Percentiles rank a stretch among this genome's conserved stretches.
phyloP scores from a whole-genome alignment of 2,797 vertebrate species.

The Poeciliopsis infans region DNA sequence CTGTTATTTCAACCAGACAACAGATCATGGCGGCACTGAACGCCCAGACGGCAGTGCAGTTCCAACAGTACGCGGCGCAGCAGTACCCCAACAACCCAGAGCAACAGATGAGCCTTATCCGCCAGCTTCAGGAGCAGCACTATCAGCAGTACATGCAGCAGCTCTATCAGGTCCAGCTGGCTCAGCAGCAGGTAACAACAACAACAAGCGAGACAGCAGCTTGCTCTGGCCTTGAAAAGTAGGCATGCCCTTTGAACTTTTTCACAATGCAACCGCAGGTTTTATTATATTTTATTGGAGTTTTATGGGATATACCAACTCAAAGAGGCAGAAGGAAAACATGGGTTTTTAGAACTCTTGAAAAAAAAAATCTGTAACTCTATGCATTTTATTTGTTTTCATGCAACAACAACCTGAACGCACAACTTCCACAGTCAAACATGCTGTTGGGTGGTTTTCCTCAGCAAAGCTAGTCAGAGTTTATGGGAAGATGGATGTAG shows the following conservation, averaged over 20 bases:
- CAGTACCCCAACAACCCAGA: conserved; percentile 97
- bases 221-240: neutral
- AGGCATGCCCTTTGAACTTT: neutral
- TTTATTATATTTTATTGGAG: neutral
- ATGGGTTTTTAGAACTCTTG: neutral
- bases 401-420: neutral
- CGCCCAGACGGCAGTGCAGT: conserved; percentile 97
- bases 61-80: conserved; percentile 98
- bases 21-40: conserved; percentile 99
- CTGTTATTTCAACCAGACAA: conserved; percentile 81
- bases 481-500: neutral
- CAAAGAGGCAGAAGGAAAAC: neutral
- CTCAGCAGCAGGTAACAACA: conserved; percentile 92
- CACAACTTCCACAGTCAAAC: neutral
- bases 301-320: neutral
- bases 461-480: neutral
- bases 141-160: conserved; percentile 99
- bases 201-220: neutral
- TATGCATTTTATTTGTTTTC: neutral
- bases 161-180: conserved; percentile 97
- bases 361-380: neutral
- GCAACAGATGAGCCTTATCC: conserved; percentile 95
- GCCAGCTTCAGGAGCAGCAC: conserved; percentile 98
- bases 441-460: neutral
- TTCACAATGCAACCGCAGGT: neutral